Evolutionary conservation across 1,140 invertebrate species (phyloP), one percentile per base, ranked within the genome.

Genomic region (Armadillidium nasatum): DNA sequence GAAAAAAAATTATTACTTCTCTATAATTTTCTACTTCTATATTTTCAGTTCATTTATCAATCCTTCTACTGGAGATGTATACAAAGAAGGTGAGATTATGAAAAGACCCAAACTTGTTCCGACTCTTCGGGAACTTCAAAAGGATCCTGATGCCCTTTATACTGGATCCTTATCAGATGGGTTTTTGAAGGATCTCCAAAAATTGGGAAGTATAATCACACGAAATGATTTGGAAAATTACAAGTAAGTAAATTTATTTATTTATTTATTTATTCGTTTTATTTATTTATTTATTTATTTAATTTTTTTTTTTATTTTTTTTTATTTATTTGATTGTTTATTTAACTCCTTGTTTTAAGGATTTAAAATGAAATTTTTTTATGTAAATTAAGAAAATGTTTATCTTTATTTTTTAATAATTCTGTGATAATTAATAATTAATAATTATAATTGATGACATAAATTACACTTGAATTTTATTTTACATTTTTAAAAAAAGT

Each of bases 51-150:
- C 83, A 21, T 87, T 86, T 70, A 83, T 85, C 13, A 86, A 88
- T 79, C 83, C 84, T 21, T 81, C 82, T 50, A 85, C 86, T 4
- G 82, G 83, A 10, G 50, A 83, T 45, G 74, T 87, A 4, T 86
- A 84, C 70, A 83, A 85, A 81, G 82, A 83, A 68, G 86, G 86
- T 11, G 86, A 89, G 74, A 83, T 84, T 13, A 83, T 88, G 11
- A 85, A 79, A 74, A 80, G 84, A 54, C 77, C 81, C 4, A 80
- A 82, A 54, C 82, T 88, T n/a, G 84, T 84, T 7, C 69, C 82
- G 43, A 88, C 87, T 4, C 78, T 89, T 10, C 69, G 83, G 54
- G 79, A 76, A 54, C 73, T 88, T 15, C 83, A 85, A 21, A 50
- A 82, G 15, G 83, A 84, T 71, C 82, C 85, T 33, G 82, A 76